A percentile compares a stretch with the other conserved stretches of the same genome.
These are phyloP conservation scores for Babyrousa celebensis DNA, from an alignment of 2,797 vertebrate genomes.

Conservation along the genomic window DNA sequence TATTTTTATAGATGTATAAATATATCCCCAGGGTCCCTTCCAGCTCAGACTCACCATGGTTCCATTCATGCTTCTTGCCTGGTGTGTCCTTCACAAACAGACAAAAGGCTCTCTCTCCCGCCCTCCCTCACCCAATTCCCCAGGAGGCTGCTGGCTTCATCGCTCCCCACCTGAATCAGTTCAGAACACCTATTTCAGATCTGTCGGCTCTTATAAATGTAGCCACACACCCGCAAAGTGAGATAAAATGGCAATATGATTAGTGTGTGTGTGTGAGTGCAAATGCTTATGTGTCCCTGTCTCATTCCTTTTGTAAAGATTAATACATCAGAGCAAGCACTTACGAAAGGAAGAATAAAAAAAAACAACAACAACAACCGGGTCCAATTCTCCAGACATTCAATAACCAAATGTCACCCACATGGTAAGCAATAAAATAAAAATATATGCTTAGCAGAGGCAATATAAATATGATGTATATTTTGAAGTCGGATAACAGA, in stretches of 20 bases:
- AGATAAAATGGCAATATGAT: constrained; percentile 82
- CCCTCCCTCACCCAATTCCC: constrained; percentile 33
- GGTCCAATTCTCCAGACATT: constrained; percentile 76
- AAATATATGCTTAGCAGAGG: constrained; percentile 77
- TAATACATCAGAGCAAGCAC: constrained; percentile 70
- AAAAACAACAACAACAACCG: neutral
- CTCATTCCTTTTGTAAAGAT: constrained; percentile 48
- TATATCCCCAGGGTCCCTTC: constrained; percentile 79
- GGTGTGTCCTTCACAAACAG: constrained; percentile 82
- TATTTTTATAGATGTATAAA: constrained; percentile 80
- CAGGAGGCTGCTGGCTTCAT: constrained; percentile 68
- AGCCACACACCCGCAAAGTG: constrained; percentile 73
- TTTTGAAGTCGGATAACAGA: constrained; percentile 80
- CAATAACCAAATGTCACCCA: constrained; percentile 74
- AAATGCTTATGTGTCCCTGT: constrained; percentile 37
- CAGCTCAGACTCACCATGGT: constrained; percentile 23
- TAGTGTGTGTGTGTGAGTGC: constrained; percentile 42
- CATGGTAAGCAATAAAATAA: constrained; percentile 80
- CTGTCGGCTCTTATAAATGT: constrained; percentile 89
- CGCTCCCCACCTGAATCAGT: constrained; percentile 80
- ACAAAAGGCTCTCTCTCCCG: constrained; percentile 75
- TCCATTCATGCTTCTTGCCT: constrained; percentile 50
- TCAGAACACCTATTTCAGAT: constrained; percentile 86
- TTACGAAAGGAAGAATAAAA: constrained; percentile 73
- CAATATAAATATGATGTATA: constrained; percentile 84